A percentile compares a stretch with the other conserved stretches of the same genome.
phyloP scores from a whole-genome alignment of 2,113 vertebrate species.

The Xiphorhynchus elegans region DNA sequence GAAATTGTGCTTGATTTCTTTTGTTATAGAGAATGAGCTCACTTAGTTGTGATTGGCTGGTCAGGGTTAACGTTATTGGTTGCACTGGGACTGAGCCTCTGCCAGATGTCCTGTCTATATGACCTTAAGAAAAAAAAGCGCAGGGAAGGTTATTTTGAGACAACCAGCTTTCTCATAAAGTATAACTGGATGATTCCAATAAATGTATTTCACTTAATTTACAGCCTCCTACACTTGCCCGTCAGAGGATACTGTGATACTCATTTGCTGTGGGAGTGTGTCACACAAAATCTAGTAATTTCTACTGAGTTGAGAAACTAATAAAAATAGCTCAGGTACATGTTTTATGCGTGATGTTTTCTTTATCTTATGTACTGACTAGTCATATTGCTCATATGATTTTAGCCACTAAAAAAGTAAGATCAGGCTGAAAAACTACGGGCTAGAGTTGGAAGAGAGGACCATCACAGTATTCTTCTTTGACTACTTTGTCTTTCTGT shows the following conservation, averaged over 20 bases:
- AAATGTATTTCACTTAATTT: slow-evolving; percentile 11
- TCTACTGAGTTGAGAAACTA: background rate
- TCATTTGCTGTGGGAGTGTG: background rate
- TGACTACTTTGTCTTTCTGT: background rate
- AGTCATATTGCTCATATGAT: background rate
- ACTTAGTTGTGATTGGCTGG: background rate
- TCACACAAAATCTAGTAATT: background rate
- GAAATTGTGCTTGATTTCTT: background rate
- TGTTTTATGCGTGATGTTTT: background rate
- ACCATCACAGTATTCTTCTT: background rate
- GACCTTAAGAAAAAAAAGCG: background rate
- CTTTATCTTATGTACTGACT: background rate
- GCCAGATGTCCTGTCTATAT: background rate
- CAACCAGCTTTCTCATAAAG: background rate
- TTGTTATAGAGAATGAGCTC: background rate
- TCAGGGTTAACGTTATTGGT: background rate
- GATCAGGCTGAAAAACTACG: background rate
- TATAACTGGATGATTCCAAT: background rate
- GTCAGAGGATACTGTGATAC: background rate
- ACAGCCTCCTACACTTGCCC: background rate
- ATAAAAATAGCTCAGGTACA: background rate
- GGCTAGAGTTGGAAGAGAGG: background rate
- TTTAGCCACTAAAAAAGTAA: background rate
- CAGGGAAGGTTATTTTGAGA: background rate
- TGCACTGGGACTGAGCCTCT: background rate